A percentile compares a stretch with the other conserved stretches of the same genome.
phyloP scores from a whole-genome alignment of 2,888 invertebrate species.

The Anagyrus pseudococci region DNA sequence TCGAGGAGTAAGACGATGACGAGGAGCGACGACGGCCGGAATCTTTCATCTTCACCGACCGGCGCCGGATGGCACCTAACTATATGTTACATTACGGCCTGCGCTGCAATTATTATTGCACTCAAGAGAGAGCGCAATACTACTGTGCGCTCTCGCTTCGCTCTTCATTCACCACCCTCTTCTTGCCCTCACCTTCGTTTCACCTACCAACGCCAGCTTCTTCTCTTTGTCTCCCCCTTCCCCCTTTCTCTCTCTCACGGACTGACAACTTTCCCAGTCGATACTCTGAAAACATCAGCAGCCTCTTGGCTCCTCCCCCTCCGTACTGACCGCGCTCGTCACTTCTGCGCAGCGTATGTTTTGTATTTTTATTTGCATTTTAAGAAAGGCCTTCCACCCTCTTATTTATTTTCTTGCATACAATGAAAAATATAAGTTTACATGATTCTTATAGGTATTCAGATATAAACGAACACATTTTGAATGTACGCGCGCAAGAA shows the following conservation, averaged over 20 bases:
- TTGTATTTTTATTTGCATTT: too few relatives aligned
- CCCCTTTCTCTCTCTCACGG: not conserved
- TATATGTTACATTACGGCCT: conserved; percentile 53
- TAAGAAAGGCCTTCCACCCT: too few relatives aligned
- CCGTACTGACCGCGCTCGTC: too few relatives aligned
- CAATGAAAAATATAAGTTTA: too few relatives aligned
- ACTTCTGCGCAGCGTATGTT: too few relatives aligned
- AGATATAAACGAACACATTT: too few relatives aligned
- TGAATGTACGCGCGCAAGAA: too few relatives aligned
- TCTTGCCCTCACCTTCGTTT: not conserved
- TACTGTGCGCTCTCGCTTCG: not conserved
- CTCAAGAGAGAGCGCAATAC: conserved; percentile 6
- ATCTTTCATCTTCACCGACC: conserved; percentile 60
- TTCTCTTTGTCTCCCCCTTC: not conserved
- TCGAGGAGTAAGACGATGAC: not conserved
- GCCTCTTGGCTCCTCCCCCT: too few relatives aligned
- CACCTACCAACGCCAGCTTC: not conserved
- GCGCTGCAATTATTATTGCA: conserved; percentile 30
- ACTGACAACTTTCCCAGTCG: not conserved
- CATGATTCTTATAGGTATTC: too few relatives aligned
- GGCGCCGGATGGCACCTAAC: conserved; percentile 50
- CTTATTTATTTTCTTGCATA: too few relatives aligned
- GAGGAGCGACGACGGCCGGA: too few relatives aligned
- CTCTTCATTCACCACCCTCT: not conserved
- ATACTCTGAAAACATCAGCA: conserved; percentile 18